Evolutionary conservation across 2,888 invertebrate genomes (phyloP).

Genomic region (Nymphalis polychloros): DNA sequence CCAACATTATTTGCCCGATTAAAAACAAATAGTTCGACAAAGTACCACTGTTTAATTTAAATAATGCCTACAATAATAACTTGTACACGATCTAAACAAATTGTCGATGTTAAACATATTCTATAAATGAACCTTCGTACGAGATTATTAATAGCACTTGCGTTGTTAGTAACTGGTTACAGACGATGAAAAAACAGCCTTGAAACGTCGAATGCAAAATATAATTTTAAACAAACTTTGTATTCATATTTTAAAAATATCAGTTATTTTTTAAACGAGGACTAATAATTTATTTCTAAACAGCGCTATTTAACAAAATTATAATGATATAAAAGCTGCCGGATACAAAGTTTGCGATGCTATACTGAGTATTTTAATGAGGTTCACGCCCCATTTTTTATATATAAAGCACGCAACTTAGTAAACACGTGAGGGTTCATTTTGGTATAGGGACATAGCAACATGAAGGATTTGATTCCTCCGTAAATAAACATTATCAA

Average conservation of each 20-base stretch:
- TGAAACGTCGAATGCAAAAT: background rate
- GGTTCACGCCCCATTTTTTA: constrained; percentile 20
- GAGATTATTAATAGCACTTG: constrained; percentile 15
- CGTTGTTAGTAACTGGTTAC: constrained; percentile 1
- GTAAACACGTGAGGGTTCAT: constrained; percentile 13
- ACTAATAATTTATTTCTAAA: background rate
- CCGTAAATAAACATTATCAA: background rate
- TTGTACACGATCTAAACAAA: background rate
- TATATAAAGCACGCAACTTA: constrained; percentile 22
- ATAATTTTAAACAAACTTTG: too few species aligned
- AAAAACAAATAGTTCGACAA: too few species aligned
- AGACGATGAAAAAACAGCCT: background rate
- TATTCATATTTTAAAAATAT: too few species aligned
- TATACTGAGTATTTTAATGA: constrained; percentile 21
- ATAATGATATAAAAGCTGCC: background rate
- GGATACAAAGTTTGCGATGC: background rate
- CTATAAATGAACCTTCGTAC: constrained; percentile 16
- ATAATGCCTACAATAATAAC: too few species aligned
- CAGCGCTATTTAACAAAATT: background rate
- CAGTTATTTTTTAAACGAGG: too few species aligned
- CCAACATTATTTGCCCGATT: too few species aligned
- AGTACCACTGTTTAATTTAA: too few species aligned
- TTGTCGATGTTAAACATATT: background rate
- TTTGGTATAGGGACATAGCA: constrained; percentile 2
- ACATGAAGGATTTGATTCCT: constrained; percentile 2